Evolutionary conservation across 37 sponge, comb jelly and placozoan species (phyloP).

Genomic region (Agelas oroides): DNA sequence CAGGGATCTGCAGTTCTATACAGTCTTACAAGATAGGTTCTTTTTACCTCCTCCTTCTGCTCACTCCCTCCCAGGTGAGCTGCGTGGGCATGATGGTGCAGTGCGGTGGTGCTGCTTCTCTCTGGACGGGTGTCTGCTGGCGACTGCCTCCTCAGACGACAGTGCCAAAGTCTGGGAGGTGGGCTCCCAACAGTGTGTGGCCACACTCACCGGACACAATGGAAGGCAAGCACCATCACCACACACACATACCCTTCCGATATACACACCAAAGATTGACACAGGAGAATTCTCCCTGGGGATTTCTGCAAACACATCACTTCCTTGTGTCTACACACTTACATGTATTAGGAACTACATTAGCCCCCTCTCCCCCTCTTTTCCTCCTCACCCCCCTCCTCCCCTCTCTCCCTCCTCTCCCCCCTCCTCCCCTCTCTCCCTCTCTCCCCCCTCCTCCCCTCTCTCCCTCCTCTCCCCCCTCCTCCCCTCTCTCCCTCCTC

Average conservation of each 20-base stretch:
- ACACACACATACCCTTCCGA: no score
- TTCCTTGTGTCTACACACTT: not conserved
- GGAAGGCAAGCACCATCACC: conserved; percentile 38
- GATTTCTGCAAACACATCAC: no score
- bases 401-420: not conserved
- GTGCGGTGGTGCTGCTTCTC: conserved; percentile 75
- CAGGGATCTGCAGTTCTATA: no score
- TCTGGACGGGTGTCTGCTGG: conserved; percentile 68
- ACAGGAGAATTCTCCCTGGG: no score
- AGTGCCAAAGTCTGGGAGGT: conserved; percentile 75
- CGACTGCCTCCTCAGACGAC: conserved; percentile 70
- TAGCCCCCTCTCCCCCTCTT: conserved; percentile 3
- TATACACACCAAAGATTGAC: no score
- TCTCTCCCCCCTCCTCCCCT: no score
- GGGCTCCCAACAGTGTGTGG: conserved; percentile 23
- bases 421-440: no score
- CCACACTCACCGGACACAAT: conserved; percentile 47
- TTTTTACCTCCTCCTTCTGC: not conserved
- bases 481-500: no score
- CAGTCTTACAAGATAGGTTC: no score
- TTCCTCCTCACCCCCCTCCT: no score
- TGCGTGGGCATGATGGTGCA: conserved; percentile 55
- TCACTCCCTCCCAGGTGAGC: conserved; percentile 29
- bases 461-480: no score
- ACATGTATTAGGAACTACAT: not conserved